These are phyloP conservation scores for Hestina assimilis DNA, from an alignment of 1,140 invertebrate species.

Conservation along the genomic window DNA sequence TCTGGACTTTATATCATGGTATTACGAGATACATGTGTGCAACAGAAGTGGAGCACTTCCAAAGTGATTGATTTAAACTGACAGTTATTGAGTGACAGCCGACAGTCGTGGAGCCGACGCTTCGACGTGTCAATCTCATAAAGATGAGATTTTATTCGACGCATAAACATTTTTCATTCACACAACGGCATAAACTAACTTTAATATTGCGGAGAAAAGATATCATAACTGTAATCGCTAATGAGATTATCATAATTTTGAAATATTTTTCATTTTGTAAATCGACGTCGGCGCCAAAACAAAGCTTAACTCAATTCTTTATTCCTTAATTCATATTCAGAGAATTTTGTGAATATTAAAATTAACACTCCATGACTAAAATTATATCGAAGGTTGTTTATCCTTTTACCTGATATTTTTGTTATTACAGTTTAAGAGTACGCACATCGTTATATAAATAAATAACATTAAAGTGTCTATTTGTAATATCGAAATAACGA, in stretches of 20 bases:
- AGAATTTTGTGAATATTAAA: too few relatives aligned
- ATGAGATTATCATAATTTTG: slow-evolving; percentile 3
- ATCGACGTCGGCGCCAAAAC: background rate
- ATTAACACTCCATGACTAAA: too few relatives aligned
- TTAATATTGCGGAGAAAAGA: slow-evolving; percentile 3
- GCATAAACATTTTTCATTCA: slow-evolving; percentile 34
- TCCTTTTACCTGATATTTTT: too few relatives aligned
- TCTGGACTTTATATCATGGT: slow-evolving; percentile 7
- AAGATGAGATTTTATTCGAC: slow-evolving; percentile 38
- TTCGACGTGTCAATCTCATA: slow-evolving; percentile 48
- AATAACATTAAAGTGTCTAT: too few relatives aligned
- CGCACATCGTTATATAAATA: too few relatives aligned
- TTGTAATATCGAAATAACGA: too few relatives aligned
- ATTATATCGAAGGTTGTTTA: too few relatives aligned
- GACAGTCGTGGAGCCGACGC: slow-evolving; percentile 29
- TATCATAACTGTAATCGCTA: slow-evolving; percentile 8
- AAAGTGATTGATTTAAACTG: slow-evolving; percentile 49
- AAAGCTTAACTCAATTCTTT: background rate
- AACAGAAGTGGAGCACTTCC: slow-evolving; percentile 21
- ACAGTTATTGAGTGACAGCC: slow-evolving; percentile 46
- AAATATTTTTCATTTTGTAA: slow-evolving; percentile 2
- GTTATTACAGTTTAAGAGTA: too few relatives aligned
- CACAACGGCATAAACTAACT: slow-evolving; percentile 20
- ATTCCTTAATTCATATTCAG: background rate
- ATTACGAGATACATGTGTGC: slow-evolving; percentile 18